A percentile compares a stretch with the other conserved stretches of the same genome.
These are phyloP conservation scores for Sebastes steindachneri DNA, from an alignment of 2,797 vertebrate genomes.

Conservation along the genomic window DNA sequence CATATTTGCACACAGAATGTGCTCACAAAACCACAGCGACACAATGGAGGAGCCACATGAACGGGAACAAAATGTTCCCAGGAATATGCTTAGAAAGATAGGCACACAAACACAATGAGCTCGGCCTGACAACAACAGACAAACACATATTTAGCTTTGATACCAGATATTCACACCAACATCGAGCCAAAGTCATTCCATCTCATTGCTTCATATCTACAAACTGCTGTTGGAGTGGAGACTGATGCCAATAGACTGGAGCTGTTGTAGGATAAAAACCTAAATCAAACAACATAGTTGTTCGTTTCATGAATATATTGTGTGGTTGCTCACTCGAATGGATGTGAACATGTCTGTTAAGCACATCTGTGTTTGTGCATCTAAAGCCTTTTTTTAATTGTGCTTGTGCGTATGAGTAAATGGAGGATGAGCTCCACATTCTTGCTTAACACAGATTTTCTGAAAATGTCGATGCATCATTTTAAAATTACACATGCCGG, in stretches of 20 bases:
- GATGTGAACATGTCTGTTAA: background rate
- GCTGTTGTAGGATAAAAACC: background rate
- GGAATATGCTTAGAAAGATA: constrained; percentile 15
- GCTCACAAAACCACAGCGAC: constrained; percentile 21
- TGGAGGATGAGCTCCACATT: background rate
- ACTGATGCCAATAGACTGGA: background rate
- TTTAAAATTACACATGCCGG: background rate
- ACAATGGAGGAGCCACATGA: constrained; percentile 15
- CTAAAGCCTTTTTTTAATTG: background rate
- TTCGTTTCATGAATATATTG: background rate
- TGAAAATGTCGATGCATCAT: background rate
- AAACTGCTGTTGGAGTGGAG: background rate
- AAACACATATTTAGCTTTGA: constrained; percentile 34
- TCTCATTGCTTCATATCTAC: background rate
- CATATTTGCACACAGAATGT: constrained; percentile 26
- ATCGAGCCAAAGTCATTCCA: background rate
- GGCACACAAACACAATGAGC: constrained; percentile 8
- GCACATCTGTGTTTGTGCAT: background rate
- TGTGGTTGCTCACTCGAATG: background rate
- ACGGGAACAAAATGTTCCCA: constrained; percentile 1
- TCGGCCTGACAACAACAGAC: constrained; percentile 8
- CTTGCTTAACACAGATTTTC: background rate
- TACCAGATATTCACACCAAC: constrained; percentile 12
- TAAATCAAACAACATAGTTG: background rate
- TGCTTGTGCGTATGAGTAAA: background rate